phyloP scores from a whole-genome alignment of 2,888 invertebrate genomes.

The Sericinus montela region DNA sequence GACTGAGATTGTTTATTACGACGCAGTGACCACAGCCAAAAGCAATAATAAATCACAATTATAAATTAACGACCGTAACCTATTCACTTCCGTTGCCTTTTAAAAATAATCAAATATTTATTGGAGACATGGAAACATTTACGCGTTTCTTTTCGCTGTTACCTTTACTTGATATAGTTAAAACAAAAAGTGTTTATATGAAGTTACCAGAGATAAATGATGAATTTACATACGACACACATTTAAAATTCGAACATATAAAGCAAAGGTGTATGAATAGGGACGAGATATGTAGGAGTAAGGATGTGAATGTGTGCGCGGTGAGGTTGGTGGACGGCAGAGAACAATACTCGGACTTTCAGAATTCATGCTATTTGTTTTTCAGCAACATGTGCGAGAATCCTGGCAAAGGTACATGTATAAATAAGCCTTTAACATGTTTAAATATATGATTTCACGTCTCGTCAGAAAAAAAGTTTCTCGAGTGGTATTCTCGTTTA shows the following conservation, averaged over 20 bases:
- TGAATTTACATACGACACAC: slow-evolving; percentile 9
- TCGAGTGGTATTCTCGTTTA: too few species aligned
- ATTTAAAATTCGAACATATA: slow-evolving; percentile 35
- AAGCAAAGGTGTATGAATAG: slow-evolving; percentile 32
- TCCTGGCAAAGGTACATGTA: slow-evolving; percentile 42
- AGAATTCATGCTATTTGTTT: slow-evolving; percentile 49
- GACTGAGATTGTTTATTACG: too few species aligned
- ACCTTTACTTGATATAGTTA: slow-evolving; percentile 4
- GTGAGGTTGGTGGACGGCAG: slow-evolving; percentile 26
- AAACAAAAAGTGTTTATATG: slow-evolving; percentile 9
- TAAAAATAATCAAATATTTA: neutral
- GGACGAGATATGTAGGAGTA: slow-evolving; percentile 32
- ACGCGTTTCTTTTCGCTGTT: neutral
- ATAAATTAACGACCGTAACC: slow-evolving; percentile 18
- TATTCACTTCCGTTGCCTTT: neutral
- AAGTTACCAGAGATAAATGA: neutral
- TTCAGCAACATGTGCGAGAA: slow-evolving; percentile 52
- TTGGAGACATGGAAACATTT: neutral
- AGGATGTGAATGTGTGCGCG: slow-evolving; percentile 36
- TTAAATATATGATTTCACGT: too few species aligned
- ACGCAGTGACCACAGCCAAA: too few species aligned
- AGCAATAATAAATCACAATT: slow-evolving; percentile 20
- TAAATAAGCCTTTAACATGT: too few species aligned
- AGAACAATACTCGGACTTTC: slow-evolving; percentile 37
- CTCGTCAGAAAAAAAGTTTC: too few species aligned